Evolutionary conservation across 2,797 vertebrate genomes (phyloP).

Genomic region (Acipenser transmontanus): DNA sequence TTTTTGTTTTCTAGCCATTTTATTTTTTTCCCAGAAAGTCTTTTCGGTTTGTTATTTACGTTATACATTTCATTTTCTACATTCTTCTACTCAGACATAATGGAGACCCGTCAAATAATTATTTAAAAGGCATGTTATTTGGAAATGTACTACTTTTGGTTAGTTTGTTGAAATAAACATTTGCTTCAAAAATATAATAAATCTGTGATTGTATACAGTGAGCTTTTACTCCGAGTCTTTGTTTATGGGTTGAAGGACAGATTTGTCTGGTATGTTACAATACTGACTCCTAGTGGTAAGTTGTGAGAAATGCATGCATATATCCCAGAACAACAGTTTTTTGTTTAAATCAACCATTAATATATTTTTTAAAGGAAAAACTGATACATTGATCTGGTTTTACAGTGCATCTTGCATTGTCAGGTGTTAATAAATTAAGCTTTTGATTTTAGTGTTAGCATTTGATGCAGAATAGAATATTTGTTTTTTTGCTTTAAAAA

Average conservation of each 20-base stretch:
- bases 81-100: constrained; percentile 25
- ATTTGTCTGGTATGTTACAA: constrained; percentile 20
- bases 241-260: neutral
- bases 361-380: no score
- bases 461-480: no score
- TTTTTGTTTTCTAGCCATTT: constrained; percentile 14
- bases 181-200: constrained; percentile 39
- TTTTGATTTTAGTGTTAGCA: no score
- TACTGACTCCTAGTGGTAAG: constrained; percentile 52
- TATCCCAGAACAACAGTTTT: no score
- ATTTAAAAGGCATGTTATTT: constrained; percentile 57
- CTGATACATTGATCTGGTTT: no score
- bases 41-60: neutral
- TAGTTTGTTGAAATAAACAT: constrained; percentile 63
- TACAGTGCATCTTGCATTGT: no score
- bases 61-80: neutral
- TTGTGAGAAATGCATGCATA: no score
- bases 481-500: no score
- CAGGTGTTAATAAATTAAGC: no score
- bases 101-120: constrained; percentile 32
- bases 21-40: constrained; percentile 16
- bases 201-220: constrained; percentile 1
- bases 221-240: neutral
- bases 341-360: no score
- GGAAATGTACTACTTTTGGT: constrained; percentile 53